phyloP scores from a whole-genome alignment of 2,113 vertebrate species.

The Acinonyx jubatus region DNA sequence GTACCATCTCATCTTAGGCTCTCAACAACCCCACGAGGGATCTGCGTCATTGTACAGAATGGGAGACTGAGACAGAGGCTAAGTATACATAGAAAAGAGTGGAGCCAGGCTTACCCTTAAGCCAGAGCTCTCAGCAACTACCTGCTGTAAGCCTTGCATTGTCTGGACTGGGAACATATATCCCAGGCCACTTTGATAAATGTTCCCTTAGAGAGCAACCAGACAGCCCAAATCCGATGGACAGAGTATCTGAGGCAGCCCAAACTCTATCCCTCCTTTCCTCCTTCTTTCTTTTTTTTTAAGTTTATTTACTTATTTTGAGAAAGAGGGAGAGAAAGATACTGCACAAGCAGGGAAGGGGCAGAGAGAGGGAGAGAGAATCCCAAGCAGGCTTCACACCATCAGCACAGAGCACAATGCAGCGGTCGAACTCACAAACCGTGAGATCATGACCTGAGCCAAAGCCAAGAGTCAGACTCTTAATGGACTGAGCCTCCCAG shows the following conservation, averaged over 20 bases:
- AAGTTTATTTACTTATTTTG: too few species aligned
- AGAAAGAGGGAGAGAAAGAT: too few species aligned
- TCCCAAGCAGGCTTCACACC: too few species aligned
- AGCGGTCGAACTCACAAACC: too few species aligned
- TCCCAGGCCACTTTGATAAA: not conserved
- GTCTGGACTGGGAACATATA: not conserved
- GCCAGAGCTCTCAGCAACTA: not conserved
- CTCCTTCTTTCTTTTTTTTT: not conserved
- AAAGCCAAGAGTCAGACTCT: too few species aligned
- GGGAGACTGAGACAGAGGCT: not conserved
- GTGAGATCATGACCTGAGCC: too few species aligned
- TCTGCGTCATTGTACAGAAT: not conserved
- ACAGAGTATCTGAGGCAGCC: not conserved
- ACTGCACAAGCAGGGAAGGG: too few species aligned
- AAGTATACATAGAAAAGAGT: not conserved
- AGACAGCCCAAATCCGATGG: not conserved
- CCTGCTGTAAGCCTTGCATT: not conserved
- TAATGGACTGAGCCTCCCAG: too few species aligned
- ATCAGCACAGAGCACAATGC: too few species aligned
- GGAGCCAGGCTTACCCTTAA: not conserved
- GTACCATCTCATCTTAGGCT: not conserved
- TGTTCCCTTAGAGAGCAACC: not conserved
- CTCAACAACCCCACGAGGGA: not conserved
- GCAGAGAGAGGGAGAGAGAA: too few species aligned
- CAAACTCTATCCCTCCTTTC: not conserved